Base-by-base conservation (phyloP, 2,113 vertebrate genomes). In the Corythoichthys haematopterus region DNA sequence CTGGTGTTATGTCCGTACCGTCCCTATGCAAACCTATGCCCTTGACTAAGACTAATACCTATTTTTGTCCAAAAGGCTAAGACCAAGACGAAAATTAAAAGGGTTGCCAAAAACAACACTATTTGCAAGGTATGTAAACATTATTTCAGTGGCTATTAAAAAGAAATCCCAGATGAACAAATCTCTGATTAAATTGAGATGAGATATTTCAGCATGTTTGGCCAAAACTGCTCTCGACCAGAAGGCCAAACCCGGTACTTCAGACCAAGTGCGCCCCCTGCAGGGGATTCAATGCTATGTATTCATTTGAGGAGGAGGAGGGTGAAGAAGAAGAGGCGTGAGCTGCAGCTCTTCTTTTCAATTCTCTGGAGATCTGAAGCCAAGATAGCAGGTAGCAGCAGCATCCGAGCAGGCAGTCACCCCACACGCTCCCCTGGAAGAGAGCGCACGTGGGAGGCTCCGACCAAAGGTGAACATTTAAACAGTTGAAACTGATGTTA, bases 321-420 rank as follows among this genome's bases (percentile, higher is more conserved):
- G 74, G 66, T 8, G 71, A 37, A 43, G 78, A 74, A 36, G 74
- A 70, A 11, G 73, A 46, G 60, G 84, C 65, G 82, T 86, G 71
- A 73, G 81, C 68, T 66, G 85, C 81, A 51, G 88, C 86, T 81
- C 89, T 87, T 80, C 83, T 83, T 74, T 91, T 92, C 46, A 91
- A 84, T 69, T 92, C 91, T 51, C 88, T 80, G 64, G 89, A 90
- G 77, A 91, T 89, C 75, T 89, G 88, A 59, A 88, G 87, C 89
- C 89, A 92, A 78, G 90, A 91, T 55, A 91, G 77, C 0, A 83
- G 67, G 63, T 91, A 90, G 78, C 88, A 91, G 80, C 88, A 88
- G 83, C 90, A 92, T 68, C 89, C 88, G 4, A 86, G 90, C 72
- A 90, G 75, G 72, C 90, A 91, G 81, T 91, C 88, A 16, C 86